Percentiles rank a stretch among this genome's conserved stretches.
phyloP scores from a whole-genome alignment of 2,113 vertebrate genomes.

The Phaethornis superciliosus region DNA sequence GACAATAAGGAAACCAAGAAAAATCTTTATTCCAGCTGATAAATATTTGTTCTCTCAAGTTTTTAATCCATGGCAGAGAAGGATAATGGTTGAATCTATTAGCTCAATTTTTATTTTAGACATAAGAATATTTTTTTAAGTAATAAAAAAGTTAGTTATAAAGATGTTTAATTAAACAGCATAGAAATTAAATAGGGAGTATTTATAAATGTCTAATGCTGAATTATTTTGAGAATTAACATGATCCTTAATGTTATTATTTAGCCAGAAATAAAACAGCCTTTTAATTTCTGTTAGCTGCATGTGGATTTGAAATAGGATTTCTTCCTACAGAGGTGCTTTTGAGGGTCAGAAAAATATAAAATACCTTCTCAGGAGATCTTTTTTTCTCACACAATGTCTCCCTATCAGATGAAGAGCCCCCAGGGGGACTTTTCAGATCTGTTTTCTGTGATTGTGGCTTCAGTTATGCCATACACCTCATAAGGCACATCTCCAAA shows the following conservation, averaged over 20 bases:
- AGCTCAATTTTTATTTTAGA: constrained; percentile 50
- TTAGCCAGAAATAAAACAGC: not conserved
- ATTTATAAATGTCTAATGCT: constrained; percentile 25
- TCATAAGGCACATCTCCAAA: not conserved
- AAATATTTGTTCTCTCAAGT: constrained; percentile 53
- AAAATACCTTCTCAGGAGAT: not conserved
- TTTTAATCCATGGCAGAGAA: constrained; percentile 35
- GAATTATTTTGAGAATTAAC: constrained; percentile 23
- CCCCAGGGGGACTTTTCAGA: not conserved
- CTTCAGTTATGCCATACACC: not conserved
- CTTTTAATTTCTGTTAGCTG: constrained; percentile 21
- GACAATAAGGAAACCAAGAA: constrained; percentile 34
- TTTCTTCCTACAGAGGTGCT: constrained; percentile 5
- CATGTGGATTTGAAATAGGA: constrained; percentile 28
- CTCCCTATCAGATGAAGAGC: not conserved
- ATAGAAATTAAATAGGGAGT: constrained; percentile 36
- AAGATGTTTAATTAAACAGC: constrained; percentile 44
- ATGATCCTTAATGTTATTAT: constrained; percentile 17
- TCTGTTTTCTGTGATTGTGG: not conserved
- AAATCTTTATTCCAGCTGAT: constrained; percentile 55
- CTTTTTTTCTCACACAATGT: not conserved
- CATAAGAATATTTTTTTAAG: not conserved
- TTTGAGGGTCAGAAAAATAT: not conserved
- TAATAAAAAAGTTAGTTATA: not conserved
- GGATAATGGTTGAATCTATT: constrained; percentile 27